phyloP scores from a whole-genome alignment of 1,140 invertebrate genomes.

The Meteorus sp. region DNA sequence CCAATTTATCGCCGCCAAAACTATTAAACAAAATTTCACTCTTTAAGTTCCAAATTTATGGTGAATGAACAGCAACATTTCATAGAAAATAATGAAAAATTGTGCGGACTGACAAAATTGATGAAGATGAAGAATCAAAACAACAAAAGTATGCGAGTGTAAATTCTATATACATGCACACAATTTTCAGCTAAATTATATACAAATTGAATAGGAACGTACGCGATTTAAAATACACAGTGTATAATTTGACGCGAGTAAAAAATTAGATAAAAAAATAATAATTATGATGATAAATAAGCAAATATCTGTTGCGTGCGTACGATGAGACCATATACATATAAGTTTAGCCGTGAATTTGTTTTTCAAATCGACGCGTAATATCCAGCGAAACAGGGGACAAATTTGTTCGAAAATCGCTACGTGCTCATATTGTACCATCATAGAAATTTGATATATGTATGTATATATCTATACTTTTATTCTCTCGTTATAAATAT shows the following conservation, averaged over 20 bases:
- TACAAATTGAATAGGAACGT: slow-evolving; percentile 1
- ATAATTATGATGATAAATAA: background rate
- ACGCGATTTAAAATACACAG: background rate
- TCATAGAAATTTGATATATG: slow-evolving; percentile 15
- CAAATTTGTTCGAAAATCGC: slow-evolving; percentile 4
- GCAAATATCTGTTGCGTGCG: slow-evolving; percentile 7
- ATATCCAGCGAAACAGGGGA: slow-evolving; percentile 1
- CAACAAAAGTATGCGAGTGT: no score
- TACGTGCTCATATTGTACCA: slow-evolving; percentile 9
- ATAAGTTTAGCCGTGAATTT: background rate
- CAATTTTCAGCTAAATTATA: background rate
- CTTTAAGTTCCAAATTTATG: background rate
- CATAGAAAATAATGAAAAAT: background rate
- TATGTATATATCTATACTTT: slow-evolving; percentile 12
- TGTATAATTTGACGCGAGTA: background rate
- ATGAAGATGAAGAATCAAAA: background rate
- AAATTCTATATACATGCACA: background rate
- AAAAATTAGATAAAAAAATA: background rate
- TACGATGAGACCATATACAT: background rate
- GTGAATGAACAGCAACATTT: background rate
- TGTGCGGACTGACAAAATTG: no score
- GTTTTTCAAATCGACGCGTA: background rate
- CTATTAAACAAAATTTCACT: background rate
- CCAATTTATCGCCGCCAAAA: background rate
- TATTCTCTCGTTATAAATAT: slow-evolving; percentile 1